These are phyloP conservation scores for Tragulus kanchil DNA, from an alignment of 2,113 vertebrate species.

Conservation along the genomic window DNA sequence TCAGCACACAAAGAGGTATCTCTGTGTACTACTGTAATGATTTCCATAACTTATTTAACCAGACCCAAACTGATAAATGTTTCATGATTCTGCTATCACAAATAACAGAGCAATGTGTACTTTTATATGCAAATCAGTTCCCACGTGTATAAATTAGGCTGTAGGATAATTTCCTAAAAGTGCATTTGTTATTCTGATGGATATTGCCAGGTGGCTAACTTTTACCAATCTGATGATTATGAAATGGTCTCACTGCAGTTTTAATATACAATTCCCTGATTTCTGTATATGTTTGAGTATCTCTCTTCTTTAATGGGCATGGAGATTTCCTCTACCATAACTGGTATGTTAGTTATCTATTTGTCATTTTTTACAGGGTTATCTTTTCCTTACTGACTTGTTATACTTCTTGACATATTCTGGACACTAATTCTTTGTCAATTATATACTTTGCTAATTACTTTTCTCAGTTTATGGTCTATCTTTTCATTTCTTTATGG, in stretches of 20 bases:
- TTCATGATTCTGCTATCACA: conserved; percentile 33
- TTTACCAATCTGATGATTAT: conserved; percentile 22
- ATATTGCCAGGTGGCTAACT: neutral
- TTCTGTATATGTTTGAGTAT: neutral
- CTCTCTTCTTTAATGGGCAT: neutral
- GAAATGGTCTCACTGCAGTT: neutral
- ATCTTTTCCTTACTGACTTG: neutral
- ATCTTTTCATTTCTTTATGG: neutral
- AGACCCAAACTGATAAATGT: neutral
- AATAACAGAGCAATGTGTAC: neutral
- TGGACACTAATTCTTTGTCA: neutral
- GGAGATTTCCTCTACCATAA: neutral
- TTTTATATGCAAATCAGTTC: neutral
- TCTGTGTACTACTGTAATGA: neutral
- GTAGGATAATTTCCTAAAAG: neutral
- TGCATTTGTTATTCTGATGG: conserved; percentile 9
- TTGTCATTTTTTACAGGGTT: neutral
- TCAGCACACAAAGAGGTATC: neutral
- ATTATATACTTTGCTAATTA: neutral
- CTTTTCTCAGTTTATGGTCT: neutral
- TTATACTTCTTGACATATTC: neutral
- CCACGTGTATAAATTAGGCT: neutral
- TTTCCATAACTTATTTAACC: conserved; percentile 18
- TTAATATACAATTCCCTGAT: neutral
- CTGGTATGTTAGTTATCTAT: neutral